phyloP scores from a whole-genome alignment of 2,797 vertebrate species.

The Remorina albescens region DNA sequence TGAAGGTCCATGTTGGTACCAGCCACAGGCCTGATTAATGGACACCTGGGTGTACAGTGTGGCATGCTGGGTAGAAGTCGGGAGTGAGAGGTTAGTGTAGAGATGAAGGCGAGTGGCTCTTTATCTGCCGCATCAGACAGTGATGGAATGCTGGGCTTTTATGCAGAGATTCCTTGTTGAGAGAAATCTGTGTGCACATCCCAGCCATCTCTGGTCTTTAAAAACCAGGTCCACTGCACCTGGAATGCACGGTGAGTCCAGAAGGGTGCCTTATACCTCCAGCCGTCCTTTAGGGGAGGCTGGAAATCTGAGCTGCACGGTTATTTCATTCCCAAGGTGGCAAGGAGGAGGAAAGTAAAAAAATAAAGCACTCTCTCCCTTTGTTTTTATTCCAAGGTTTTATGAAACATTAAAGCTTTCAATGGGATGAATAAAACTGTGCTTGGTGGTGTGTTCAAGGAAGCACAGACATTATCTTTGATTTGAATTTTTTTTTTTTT shows the following conservation, averaged over 20 bases:
- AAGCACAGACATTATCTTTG: too few species aligned
- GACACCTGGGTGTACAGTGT: slow-evolving; percentile 59
- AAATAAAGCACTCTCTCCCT: too few species aligned
- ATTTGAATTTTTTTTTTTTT: too few species aligned
- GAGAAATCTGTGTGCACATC: slow-evolving; percentile 5
- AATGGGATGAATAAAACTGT: too few species aligned
- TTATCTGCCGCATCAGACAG: slow-evolving; percentile 43
- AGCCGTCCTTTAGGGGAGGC: not conserved
- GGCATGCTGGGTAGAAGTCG: slow-evolving; percentile 51
- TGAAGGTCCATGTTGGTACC: slow-evolving; percentile 69
- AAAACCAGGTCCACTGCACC: slow-evolving; percentile 13
- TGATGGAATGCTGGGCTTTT: slow-evolving; percentile 56
- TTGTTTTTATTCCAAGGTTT: not conserved
- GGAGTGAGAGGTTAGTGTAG: slow-evolving; percentile 52
- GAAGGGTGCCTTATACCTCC: not conserved
- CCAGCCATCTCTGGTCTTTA: slow-evolving; percentile 11
- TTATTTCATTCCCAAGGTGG: not conserved
- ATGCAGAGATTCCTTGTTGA: slow-evolving; percentile 41
- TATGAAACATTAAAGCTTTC: too few species aligned
- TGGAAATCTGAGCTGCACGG: too few species aligned
- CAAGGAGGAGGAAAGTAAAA: not conserved
- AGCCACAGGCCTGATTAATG: slow-evolving; percentile 73
- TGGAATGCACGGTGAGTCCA: not conserved
- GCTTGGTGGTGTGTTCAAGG: too few species aligned
- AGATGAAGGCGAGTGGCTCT: slow-evolving; percentile 44